A percentile compares a stretch with the other conserved stretches of the same genome.
Conservation (phyloP, 2,888 invertebrate genomes). For the Camponotus fellah region DNA sequence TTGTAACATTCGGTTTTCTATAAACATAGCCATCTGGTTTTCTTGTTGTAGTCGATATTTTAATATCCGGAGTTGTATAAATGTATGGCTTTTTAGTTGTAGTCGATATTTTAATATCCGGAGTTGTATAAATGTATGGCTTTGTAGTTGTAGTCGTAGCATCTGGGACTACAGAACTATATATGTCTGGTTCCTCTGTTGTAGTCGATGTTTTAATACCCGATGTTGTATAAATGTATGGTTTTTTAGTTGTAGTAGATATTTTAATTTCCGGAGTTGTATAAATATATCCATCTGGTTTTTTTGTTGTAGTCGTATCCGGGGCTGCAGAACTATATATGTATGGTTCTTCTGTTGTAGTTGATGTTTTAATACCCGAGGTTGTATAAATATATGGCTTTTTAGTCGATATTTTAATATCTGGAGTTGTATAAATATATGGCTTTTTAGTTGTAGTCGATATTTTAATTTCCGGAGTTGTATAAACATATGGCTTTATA, state of each 20-base stretch:
- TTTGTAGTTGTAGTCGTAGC: neutral
- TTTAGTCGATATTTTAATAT: neutral
- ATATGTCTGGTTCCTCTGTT: no score
- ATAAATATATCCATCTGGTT: neutral
- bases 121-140: neutral
- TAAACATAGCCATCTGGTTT: no score
- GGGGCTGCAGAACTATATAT: constrained; percentile 58
- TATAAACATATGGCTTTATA: constrained; percentile 50
- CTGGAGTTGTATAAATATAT: neutral
- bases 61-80: neutral
- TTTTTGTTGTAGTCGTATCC: constrained; percentile 62
- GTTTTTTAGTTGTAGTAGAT: neutral
- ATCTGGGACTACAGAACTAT: neutral
- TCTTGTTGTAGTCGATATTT: neutral
- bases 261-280: no score
- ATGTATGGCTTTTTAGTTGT: neutral
- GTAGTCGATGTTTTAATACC: neutral
- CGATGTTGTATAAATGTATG: neutral
- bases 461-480: constrained; percentile 59
- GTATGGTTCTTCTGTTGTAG: neutral
- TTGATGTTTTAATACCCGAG: constrained; percentile 51
- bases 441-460: constrained; percentile 29
- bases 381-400: constrained; percentile 59
- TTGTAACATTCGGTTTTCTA: no score
- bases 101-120: no score